Conservation (phyloP, 2,113 vertebrate species). For the Indri indri region DNA sequence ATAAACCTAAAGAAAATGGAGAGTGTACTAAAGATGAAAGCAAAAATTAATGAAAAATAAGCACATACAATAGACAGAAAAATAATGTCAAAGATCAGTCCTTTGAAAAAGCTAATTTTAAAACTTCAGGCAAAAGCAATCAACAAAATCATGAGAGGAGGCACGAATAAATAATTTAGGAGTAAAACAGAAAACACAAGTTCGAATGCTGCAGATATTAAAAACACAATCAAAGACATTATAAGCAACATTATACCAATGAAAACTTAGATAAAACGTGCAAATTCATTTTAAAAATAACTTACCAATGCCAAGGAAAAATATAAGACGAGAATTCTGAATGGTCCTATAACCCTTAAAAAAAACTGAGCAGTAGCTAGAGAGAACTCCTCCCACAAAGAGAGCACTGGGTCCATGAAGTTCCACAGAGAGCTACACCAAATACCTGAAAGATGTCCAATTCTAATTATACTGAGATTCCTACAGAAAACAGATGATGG, state of each 20-base stretch:
- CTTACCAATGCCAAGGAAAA: not conserved
- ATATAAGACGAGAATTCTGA: not conserved
- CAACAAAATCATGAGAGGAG: conserved; percentile 5
- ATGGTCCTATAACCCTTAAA: not conserved
- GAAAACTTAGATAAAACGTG: not conserved
- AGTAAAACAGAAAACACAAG: not conserved
- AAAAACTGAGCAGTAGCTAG: not conserved
- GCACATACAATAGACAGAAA: not conserved
- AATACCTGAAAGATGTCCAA: not conserved
- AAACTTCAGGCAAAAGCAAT: not conserved
- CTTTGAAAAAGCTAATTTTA: not conserved
- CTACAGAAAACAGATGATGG: not conserved
- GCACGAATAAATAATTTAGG: conserved; percentile 25
- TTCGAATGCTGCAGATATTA: not conserved
- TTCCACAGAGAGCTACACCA: not conserved
- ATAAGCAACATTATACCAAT: not conserved
- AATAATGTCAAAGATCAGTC: not conserved
- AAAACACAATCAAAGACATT: conserved; percentile 11
- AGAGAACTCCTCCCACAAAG: not conserved
- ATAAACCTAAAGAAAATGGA: not conserved
- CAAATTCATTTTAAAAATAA: conserved; percentile 6
- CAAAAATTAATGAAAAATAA: conserved; percentile 4
- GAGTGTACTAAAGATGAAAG: not conserved
- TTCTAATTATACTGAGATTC: not conserved
- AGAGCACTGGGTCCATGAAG: not conserved